Percentiles rank a stretch among this genome's conserved stretches.
phyloP scores from a whole-genome alignment of 2,797 vertebrate species.

The Merluccius polli region DNA sequence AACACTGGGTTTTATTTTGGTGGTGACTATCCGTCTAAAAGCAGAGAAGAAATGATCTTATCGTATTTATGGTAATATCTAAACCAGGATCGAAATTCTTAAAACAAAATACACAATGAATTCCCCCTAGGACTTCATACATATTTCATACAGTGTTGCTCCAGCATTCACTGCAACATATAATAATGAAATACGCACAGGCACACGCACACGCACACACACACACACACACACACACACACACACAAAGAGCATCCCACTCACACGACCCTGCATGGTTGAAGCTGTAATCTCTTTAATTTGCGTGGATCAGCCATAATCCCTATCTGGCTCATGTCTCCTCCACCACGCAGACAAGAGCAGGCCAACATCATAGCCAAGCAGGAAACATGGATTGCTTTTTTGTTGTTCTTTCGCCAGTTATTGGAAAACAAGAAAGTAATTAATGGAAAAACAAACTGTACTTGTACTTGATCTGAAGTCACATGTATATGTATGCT shows the following conservation, averaged over 20 bases:
- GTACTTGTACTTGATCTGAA: background rate
- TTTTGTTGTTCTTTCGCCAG: constrained; percentile 13
- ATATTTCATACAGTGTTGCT: background rate
- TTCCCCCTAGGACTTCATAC: background rate
- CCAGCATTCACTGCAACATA: constrained; percentile 1
- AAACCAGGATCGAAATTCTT: background rate
- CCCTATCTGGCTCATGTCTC: constrained; percentile 45
- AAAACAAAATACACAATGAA: background rate
- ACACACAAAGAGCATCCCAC: constrained; percentile 41
- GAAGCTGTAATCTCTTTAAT: constrained; percentile 62
- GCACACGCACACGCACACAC: constrained; percentile 8
- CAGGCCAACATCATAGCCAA: constrained; percentile 43
- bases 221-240: constrained; percentile 27
- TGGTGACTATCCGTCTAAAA: background rate
- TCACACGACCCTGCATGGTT: constrained; percentile 47
- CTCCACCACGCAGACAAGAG: constrained; percentile 47
- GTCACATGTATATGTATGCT: background rate
- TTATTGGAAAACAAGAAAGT: background rate
- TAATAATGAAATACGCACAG: background rate
- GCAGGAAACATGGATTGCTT: constrained; percentile 43
- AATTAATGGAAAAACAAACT: background rate
- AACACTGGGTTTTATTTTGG: background rate
- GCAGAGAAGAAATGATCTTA: background rate
- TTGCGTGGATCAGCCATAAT: constrained; percentile 64
- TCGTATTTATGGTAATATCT: background rate